Conservation (phyloP, 2,888 invertebrate genomes). For the Ophion ellenae region DNA sequence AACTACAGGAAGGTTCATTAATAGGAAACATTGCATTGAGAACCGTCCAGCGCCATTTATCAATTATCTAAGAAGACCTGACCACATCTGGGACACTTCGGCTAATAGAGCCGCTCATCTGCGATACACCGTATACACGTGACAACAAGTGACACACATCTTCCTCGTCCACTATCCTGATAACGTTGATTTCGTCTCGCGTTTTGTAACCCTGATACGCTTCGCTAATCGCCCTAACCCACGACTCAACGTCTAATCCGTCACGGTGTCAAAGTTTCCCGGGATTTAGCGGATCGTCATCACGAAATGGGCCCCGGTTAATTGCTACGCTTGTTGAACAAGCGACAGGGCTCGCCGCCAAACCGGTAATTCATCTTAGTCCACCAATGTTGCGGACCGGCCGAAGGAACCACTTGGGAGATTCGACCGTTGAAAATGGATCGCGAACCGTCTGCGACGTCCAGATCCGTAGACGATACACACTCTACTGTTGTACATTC, state of each 20-base stretch:
- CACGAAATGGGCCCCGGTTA: constrained; percentile 46
- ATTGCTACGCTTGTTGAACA: constrained; percentile 31
- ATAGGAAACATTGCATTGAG: not conserved
- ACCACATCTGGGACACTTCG: not conserved
- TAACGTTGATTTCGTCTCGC: constrained; percentile 8
- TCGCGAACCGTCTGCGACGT: constrained; percentile 11
- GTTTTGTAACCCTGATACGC: constrained; percentile 5
- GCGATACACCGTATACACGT: not conserved
- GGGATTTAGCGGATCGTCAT: constrained; percentile 42
- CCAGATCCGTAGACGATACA: constrained; percentile 14
- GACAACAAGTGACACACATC: not conserved
- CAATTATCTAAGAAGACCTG: constrained; percentile 11
- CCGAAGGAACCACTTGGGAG: constrained; percentile 17
- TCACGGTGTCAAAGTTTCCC: constrained; percentile 48
- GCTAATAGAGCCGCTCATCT: constrained; percentile 28
- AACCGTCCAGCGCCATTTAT: not conserved
- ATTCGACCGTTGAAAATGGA: constrained; percentile 25
- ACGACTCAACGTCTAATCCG: constrained; percentile 40
- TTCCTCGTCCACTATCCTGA: constrained; percentile 11
- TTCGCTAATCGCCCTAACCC: constrained; percentile 45
- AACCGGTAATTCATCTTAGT: constrained; percentile 57
- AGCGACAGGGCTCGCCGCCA: constrained; percentile 1
- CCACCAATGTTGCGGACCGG: not conserved
- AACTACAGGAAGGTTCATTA: not conserved
- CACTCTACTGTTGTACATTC: constrained; percentile 19